Evolutionary conservation across 1,140 invertebrate species (phyloP).

Genomic region (Mamestra configurata): DNA sequence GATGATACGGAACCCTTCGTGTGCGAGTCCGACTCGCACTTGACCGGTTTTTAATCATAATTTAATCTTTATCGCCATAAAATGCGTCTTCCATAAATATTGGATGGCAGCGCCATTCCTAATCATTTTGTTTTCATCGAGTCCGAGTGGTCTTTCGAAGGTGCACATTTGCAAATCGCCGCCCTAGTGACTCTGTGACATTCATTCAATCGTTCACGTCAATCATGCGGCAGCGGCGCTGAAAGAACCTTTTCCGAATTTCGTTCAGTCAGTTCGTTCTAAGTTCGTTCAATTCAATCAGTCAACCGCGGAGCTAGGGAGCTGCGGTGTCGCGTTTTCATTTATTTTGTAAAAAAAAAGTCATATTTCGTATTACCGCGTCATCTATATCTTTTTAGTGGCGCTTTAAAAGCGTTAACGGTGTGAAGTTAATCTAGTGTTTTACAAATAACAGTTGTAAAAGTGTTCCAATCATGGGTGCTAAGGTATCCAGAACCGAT

Average conservation of each 20-base stretch:
- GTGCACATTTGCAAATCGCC: neutral
- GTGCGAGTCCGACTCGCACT: too few relatives aligned
- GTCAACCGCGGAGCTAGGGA: conserved; percentile 11
- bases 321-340: conserved; percentile 8
- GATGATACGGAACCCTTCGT: too few relatives aligned
- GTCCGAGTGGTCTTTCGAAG: too few relatives aligned
- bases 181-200: neutral
- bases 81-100: too few relatives aligned
- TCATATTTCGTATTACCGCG: conserved; percentile 1
- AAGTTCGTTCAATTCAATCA: conserved; percentile 19
- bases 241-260: neutral
- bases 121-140: too few relatives aligned
- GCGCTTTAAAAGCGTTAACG: neutral
- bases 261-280: neutral
- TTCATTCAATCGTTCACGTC: conserved; percentile 9
- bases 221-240: neutral
- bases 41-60: too few relatives aligned
- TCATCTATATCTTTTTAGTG: neutral
- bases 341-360: conserved; percentile 6
- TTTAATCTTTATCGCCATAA: too few relatives aligned
- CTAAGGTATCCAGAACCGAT: conserved; percentile 82
- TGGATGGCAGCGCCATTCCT: too few relatives aligned
- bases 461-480: conserved; percentile 72
- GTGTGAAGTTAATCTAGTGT: conserved; percentile 19
- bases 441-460: neutral